A percentile compares a stretch with the other conserved stretches of the same genome.
phyloP scores from a whole-genome alignment of 2,888 invertebrate species.

The Thyatira batis region DNA sequence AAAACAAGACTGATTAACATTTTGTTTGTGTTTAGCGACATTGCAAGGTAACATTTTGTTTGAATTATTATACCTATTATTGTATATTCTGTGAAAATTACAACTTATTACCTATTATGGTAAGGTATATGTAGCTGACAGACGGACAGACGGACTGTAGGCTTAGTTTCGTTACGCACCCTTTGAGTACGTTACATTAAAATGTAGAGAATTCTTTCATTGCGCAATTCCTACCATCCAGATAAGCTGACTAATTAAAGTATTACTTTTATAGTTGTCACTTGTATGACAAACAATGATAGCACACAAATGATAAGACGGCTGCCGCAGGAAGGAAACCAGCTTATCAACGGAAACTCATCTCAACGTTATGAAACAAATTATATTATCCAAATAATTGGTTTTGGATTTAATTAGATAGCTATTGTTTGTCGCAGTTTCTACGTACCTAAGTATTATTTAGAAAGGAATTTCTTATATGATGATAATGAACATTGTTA shows the following conservation, averaged over 20 bases:
- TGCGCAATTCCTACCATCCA: neutral
- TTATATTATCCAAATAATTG: constrained; percentile 25
- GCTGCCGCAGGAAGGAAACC: constrained; percentile 62
- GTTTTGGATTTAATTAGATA: constrained; percentile 1
- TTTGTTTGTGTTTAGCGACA: neutral
- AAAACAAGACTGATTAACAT: neutral
- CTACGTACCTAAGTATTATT: no score
- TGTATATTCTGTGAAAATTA: no score
- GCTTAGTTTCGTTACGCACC: no score
- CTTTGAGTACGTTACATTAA: no score
- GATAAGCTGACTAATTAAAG: neutral
- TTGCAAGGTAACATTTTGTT: no score
- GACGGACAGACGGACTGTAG: no score
- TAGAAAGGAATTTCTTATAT: neutral
- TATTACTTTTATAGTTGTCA: neutral
- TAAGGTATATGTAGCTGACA: no score
- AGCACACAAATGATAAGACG: constrained; percentile 28
- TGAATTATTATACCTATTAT: no score
- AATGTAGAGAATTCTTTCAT: neutral
- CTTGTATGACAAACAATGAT: constrained; percentile 12
- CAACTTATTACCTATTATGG: no score
- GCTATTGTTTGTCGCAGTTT: neutral
- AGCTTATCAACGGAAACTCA: constrained; percentile 64
- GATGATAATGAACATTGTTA: no score
- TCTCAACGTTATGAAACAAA: constrained; percentile 35